Percentiles rank a stretch among this genome's conserved stretches.
Evolutionary conservation across 2,797 vertebrate genomes (phyloP).

Genomic region (Helostoma temminkii): DNA sequence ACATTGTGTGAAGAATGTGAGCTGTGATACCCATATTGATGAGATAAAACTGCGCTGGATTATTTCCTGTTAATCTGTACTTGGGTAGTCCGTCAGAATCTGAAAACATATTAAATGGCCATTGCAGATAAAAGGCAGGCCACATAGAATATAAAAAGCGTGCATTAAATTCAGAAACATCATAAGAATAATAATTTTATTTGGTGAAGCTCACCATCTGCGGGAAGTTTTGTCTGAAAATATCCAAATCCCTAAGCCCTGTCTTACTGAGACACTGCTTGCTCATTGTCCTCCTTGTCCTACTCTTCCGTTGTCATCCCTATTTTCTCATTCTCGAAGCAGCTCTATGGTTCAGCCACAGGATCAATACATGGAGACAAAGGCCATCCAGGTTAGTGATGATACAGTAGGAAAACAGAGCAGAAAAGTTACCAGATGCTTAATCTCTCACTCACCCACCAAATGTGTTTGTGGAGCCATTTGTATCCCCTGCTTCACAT

Average conservation of each 20-base stretch:
- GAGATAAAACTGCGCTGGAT: neutral
- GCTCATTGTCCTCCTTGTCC: slow-evolving; percentile 20
- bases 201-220: slow-evolving; percentile 9
- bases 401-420: slow-evolving; percentile 58
- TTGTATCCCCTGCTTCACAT: slow-evolving; percentile 30
- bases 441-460: slow-evolving; percentile 58
- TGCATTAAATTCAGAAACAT: neutral
- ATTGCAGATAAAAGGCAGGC: neutral
- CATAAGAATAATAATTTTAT: neutral
- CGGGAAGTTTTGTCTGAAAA: neutral
- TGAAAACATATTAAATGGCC: neutral
- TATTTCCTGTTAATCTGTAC: neutral
- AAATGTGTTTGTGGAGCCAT: slow-evolving; percentile 32
- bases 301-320: slow-evolving; percentile 19
- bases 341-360: slow-evolving; percentile 36
- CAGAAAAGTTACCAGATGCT: slow-evolving; percentile 68
- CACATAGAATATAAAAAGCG: neutral
- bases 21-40: neutral
- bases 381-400: slow-evolving; percentile 67
- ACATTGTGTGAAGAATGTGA: neutral
- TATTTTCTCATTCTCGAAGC: slow-evolving; percentile 47
- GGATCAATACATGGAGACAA: slow-evolving; percentile 74
- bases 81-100: neutral
- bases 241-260: neutral
- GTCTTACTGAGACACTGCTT: slow-evolving; percentile 12